Conservation (phyloP, 2,113 vertebrate species). For the Trematomus loennbergii region DNA sequence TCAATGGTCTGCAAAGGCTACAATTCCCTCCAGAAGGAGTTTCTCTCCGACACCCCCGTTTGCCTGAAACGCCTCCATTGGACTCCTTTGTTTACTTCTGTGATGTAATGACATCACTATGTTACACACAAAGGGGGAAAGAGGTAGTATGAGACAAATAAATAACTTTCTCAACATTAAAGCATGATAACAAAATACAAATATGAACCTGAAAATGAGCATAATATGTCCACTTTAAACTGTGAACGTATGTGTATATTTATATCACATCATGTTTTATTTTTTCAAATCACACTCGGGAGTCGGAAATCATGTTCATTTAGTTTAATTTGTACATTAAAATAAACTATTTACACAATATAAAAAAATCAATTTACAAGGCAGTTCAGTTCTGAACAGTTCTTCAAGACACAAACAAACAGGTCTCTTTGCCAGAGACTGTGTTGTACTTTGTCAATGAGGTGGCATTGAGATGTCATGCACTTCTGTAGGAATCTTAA, state of each 20-base stretch:
- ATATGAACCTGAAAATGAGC: too few relatives aligned
- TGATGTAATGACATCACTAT: too few relatives aligned
- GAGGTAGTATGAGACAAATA: too few relatives aligned
- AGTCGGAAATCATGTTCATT: constrained; percentile 66
- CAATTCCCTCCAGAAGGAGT: too few relatives aligned
- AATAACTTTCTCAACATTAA: too few relatives aligned
- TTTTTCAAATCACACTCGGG: constrained; percentile 34
- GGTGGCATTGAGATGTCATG: constrained; percentile 83
- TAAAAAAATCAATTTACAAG: constrained; percentile 88
- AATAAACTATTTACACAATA: constrained; percentile 87
- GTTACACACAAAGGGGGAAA: too few relatives aligned
- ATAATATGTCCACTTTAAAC: not conserved
- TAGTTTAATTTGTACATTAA: constrained; percentile 91
- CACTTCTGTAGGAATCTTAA: constrained; percentile 77
- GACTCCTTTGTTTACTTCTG: too few relatives aligned
- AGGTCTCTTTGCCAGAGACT: constrained; percentile 84
- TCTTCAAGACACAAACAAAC: constrained; percentile 78
- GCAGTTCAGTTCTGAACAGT: constrained; percentile 79
- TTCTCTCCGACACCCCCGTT: too few relatives aligned
- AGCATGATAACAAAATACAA: too few relatives aligned
- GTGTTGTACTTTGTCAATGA: constrained; percentile 88
- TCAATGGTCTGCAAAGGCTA: too few relatives aligned
- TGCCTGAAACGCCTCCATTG: too few relatives aligned
- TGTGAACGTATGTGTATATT: not conserved
- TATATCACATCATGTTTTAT: not conserved